Base-by-base conservation (phyloP, 2,888 invertebrate species). In the Epistrophe eligans region DNA sequence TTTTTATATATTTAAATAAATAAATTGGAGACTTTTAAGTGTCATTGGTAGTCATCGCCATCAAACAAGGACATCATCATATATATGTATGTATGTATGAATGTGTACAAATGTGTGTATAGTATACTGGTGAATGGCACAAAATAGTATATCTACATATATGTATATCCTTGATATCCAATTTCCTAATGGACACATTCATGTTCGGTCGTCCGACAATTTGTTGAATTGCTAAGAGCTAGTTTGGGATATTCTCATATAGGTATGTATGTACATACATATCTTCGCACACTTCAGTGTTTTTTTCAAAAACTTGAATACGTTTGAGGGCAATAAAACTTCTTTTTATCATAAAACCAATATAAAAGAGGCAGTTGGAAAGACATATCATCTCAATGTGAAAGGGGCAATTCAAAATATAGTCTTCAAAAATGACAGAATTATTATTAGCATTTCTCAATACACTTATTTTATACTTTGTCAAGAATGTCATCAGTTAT, bases 171-270 rank as follows among this genome's bases (percentile, higher is more conserved):
- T 40, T 83, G 83, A 83, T 83, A 87, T 87, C 87, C 87, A 87
- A 87, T 87, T 83, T 87, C 83, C 87, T 87, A 87, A 87, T 87
- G 87, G 87, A 83, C 74, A 79, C 57, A 87, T 87, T 87, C 79
- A 83, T 83, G 83, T 76, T 87, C 76, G 83, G 71, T 87, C 79
- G 87, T 79, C 71, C 76, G 79, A 79, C 87, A 83, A 87, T 87
- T 87, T 87, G 87, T 83, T 83, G 87, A 79, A 87, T 87, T 87
- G 79, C 87, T 83, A 71, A 79, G 83, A 76, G 79, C 62, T 58
- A 74, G 66, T 60, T 38, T 76, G 28, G 57, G 38, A 62, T 62
- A 35, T 73, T 38, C 50, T 52, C 52, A 15, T 19, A 35, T 15
- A 52, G 67, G 19, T 52, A 28, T 48, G 35, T 19, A 15, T 4